Evolutionary conservation across 2,797 vertebrate species (phyloP).

Genomic region (Thamnophis elegans): DNA sequence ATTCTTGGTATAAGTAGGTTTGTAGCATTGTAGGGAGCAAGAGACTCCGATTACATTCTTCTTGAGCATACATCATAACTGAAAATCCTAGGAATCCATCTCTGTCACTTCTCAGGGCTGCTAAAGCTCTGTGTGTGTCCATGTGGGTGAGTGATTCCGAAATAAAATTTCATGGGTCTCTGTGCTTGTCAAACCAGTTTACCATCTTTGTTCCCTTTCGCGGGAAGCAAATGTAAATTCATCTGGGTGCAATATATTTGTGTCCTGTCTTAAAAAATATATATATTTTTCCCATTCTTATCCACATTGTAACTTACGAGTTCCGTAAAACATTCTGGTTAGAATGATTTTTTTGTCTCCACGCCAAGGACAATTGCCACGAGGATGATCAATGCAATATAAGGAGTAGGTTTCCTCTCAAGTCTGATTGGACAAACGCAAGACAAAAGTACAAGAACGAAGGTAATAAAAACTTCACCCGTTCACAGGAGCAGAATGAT

Average conservation of each 20-base stretch:
- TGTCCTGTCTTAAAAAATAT: neutral
- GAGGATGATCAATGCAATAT: neutral
- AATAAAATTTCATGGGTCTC: constrained; percentile 2
- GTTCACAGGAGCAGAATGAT: neutral
- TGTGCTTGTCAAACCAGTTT: neutral
- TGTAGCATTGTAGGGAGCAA: neutral
- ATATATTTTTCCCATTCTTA: neutral
- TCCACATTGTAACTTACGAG: neutral
- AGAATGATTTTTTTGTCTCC: neutral
- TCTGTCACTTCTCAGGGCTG: neutral
- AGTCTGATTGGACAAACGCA: neutral
- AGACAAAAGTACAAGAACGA: neutral
- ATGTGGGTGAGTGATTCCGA: neutral
- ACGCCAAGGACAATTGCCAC: neutral
- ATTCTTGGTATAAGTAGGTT: neutral
- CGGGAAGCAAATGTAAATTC: neutral
- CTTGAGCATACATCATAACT: too few relatives aligned
- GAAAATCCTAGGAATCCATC: neutral
- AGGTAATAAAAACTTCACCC: neutral
- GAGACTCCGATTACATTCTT: neutral
- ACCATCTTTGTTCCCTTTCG: neutral
- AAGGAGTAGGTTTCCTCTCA: neutral
- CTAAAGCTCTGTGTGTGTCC: neutral
- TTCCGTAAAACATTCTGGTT: neutral
- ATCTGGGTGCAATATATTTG: neutral